These are phyloP conservation scores for Cladopsammia gracilis DNA, from an alignment of 64 coral and sea anemone genomes.

Conservation along the genomic window DNA sequence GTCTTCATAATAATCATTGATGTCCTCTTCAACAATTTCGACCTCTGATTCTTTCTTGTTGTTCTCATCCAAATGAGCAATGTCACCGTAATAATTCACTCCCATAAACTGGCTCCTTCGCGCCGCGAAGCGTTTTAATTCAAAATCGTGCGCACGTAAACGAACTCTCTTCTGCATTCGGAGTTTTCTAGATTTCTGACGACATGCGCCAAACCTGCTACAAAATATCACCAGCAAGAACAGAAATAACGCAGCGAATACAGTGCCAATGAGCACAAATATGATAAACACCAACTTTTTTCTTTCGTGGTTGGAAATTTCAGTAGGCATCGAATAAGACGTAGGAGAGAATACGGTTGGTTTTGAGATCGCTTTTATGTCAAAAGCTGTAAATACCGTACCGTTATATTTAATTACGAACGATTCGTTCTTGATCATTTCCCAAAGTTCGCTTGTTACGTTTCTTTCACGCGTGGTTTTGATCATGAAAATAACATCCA, in stretches of 20 bases:
- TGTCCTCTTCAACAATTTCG: slow-evolving; percentile 39
- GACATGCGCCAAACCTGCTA: slow-evolving; percentile 1
- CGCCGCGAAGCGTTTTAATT: slow-evolving; percentile 4
- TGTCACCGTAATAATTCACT: slow-evolving; percentile 23
- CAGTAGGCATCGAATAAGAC: not conserved
- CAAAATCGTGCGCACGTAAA: not conserved
- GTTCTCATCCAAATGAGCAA: not conserved
- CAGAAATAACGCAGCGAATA: slow-evolving; percentile 51
- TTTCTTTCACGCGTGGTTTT: not conserved
- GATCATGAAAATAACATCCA: slow-evolving; percentile 13
- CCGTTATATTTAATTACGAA: slow-evolving; percentile 24
- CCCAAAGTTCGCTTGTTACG: slow-evolving; percentile 16
- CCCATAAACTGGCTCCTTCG: not conserved
- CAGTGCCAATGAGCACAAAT: slow-evolving; percentile 38
- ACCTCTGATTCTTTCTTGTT: not conserved
- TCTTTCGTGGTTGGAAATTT: slow-evolving; percentile 11
- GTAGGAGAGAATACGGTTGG: not conserved
- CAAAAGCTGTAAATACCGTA: slow-evolving; percentile 24
- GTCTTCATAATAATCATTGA: slow-evolving; percentile 32
- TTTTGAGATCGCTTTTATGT: not conserved
- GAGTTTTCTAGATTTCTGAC: slow-evolving; percentile 22
- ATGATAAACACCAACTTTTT: slow-evolving; percentile 37
- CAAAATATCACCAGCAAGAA: slow-evolving; percentile 48
- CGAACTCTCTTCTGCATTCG: not conserved
- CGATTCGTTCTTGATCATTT: slow-evolving; percentile 5